phyloP scores from a whole-genome alignment of 2,888 invertebrate genomes.

The Hartigia nigra region DNA sequence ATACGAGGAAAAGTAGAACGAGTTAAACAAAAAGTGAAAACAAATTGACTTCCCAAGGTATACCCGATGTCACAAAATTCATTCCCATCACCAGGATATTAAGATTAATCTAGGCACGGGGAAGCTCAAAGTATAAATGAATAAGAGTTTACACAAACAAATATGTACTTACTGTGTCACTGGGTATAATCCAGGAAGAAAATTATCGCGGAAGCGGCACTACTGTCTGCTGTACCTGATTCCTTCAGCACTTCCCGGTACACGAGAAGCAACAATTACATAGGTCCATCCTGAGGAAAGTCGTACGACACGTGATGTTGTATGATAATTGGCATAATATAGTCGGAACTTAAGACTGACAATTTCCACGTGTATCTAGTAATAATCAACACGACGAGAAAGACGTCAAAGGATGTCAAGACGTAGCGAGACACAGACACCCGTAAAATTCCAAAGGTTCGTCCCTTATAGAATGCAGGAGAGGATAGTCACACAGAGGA shows the following conservation, averaged over 20 bases:
- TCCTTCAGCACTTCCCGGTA: not conserved
- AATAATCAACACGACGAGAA: not conserved
- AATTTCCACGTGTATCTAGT: not conserved
- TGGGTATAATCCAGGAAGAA: not conserved
- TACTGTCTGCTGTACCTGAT: not conserved
- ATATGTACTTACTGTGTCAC: not conserved
- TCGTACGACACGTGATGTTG: not conserved
- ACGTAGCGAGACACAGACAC: not conserved
- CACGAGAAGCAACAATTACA: not conserved
- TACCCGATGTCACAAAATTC: not conserved
- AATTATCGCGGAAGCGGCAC: not conserved
- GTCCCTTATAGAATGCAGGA: not conserved
- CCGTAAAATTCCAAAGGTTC: not conserved
- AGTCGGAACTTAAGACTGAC: not conserved
- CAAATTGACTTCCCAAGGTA: not conserved
- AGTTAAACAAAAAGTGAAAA: not conserved
- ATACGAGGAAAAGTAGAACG: not conserved
- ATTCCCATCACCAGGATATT: not conserved
- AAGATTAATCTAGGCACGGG: not conserved
- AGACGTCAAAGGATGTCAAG: not conserved
- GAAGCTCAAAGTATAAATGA: not conserved
- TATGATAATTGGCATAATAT: not conserved
- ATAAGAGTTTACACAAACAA: not conserved
- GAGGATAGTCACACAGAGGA: not conserved
- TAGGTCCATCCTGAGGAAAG: not conserved